phyloP scores from a whole-genome alignment of 2,888 invertebrate genomes.

The Epirrhoe tristata region DNA sequence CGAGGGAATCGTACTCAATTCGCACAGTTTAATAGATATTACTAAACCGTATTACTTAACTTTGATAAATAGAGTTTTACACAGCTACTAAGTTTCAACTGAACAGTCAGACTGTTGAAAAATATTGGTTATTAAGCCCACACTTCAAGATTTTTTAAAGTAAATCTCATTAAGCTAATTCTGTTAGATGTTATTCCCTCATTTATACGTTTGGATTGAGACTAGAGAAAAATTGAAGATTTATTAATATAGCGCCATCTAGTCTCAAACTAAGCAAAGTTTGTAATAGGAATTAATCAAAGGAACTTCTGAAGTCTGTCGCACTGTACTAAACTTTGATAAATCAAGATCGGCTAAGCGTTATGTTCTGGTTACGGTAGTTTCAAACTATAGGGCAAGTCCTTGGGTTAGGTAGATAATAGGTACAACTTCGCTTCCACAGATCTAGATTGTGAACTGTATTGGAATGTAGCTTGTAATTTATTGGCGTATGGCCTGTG shows the following conservation, averaged over 20 bases:
- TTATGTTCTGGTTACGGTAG: constrained; percentile 35
- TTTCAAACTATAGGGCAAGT: constrained; percentile 22
- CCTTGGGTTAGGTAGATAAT: constrained; percentile 17
- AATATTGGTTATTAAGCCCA: too few species aligned
- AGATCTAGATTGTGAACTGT: constrained; percentile 18
- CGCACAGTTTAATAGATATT: constrained; percentile 38
- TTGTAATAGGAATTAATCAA: background rate
- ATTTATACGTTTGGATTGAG: too few species aligned
- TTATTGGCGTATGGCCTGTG: constrained; percentile 11
- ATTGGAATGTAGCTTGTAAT: constrained; percentile 8
- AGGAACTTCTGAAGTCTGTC: background rate
- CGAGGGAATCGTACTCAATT: constrained; percentile 50
- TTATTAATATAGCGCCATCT: background rate
- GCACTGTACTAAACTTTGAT: constrained; percentile 26
- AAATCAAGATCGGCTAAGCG: constrained; percentile 30
- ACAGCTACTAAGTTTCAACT: constrained; percentile 7
- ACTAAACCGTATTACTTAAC: constrained; percentile 27
- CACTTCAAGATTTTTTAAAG: too few species aligned
- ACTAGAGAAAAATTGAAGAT: too few species aligned
- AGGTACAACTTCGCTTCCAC: constrained; percentile 17
- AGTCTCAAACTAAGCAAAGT: too few species aligned
- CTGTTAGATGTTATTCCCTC: too few species aligned
- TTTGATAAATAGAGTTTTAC: constrained; percentile 30
- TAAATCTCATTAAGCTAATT: too few species aligned
- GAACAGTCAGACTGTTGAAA: too few species aligned